Evolutionary conservation across 2,113 vertebrate genomes (phyloP).

Genomic region (Brachionichthys hirsutus): DNA sequence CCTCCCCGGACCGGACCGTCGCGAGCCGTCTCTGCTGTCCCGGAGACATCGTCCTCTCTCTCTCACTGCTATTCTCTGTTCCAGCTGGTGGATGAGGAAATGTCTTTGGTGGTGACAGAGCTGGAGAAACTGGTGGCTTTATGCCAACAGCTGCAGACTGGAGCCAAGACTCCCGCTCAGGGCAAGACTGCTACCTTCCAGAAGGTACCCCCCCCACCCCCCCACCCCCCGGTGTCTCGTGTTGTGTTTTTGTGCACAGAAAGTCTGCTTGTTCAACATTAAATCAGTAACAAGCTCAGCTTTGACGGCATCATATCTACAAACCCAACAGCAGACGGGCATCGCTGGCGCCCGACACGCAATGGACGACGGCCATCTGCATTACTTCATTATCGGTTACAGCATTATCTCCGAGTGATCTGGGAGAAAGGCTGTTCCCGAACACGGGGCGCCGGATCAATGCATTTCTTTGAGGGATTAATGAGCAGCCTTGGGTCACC

Average conservation of each 20-base stretch:
- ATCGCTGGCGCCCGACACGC: constrained; percentile 2
- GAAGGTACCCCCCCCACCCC: constrained; percentile 80
- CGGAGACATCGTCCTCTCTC: constrained; percentile 2
- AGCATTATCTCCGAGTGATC: constrained; percentile 32
- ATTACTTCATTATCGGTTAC: constrained; percentile 21
- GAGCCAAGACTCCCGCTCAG: constrained; percentile 84
- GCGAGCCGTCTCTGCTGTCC: constrained; percentile 7
- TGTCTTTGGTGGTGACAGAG: constrained; percentile 84
- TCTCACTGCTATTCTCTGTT: constrained; percentile 26
- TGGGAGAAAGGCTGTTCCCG: constrained; percentile 25
- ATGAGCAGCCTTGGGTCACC: constrained; percentile 45
- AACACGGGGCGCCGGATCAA: constrained; percentile 27
- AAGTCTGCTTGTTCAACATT: neutral
- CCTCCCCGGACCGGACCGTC: neutral
- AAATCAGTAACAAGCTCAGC: constrained; percentile 19
- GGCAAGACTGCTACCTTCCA: constrained; percentile 90
- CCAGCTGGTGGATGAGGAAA: constrained; percentile 88
- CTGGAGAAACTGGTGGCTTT: constrained; percentile 86
- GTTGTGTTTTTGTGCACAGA: neutral
- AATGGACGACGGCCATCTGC: neutral
- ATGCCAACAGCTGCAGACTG: constrained; percentile 89
- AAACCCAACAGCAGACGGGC: neutral
- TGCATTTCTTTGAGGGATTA: constrained; percentile 45
- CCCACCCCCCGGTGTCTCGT: constrained; percentile 10
- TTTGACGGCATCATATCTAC: constrained; percentile 14